Conservation (phyloP, 2,797 vertebrate genomes). For the Rousettus madagascariensis region DNA sequence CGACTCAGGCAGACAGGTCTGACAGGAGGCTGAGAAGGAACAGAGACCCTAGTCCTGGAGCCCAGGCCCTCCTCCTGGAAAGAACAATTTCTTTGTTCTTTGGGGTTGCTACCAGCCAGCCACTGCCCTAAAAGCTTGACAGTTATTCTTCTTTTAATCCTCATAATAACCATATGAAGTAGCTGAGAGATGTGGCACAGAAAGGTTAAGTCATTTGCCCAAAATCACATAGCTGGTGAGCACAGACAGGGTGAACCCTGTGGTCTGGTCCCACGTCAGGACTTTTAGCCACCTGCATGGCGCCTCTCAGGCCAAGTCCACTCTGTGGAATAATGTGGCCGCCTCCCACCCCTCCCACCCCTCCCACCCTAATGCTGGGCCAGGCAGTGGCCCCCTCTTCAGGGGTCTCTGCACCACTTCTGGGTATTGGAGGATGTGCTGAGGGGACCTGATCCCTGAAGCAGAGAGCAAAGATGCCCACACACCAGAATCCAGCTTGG, state of each 20-base stretch:
- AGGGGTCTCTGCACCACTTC: background rate
- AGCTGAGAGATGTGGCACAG: background rate
- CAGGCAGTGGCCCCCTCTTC: background rate
- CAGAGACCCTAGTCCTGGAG: accelerated
- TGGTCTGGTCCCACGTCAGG: background rate
- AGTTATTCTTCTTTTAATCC: no score
- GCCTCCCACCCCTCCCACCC: background rate
- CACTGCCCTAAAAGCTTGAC: accelerated
- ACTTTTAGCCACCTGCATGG: background rate
- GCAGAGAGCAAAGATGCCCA: background rate
- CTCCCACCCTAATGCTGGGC: no score
- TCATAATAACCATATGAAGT: accelerated
- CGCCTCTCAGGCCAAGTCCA: background rate
- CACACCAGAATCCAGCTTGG: background rate
- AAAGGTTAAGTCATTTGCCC: background rate
- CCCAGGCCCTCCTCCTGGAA: background rate
- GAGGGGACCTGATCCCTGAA: background rate
- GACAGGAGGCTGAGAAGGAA: background rate
- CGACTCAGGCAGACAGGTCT: background rate
- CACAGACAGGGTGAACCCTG: background rate
- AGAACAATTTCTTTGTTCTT: background rate
- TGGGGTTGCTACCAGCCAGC: background rate
- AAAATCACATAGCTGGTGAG: background rate
- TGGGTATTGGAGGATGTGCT: accelerated
- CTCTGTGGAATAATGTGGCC: background rate